phyloP scores from a whole-genome alignment of 35 echinoderm and acorn worm genomes.

The Stichopus chloronotus region DNA sequence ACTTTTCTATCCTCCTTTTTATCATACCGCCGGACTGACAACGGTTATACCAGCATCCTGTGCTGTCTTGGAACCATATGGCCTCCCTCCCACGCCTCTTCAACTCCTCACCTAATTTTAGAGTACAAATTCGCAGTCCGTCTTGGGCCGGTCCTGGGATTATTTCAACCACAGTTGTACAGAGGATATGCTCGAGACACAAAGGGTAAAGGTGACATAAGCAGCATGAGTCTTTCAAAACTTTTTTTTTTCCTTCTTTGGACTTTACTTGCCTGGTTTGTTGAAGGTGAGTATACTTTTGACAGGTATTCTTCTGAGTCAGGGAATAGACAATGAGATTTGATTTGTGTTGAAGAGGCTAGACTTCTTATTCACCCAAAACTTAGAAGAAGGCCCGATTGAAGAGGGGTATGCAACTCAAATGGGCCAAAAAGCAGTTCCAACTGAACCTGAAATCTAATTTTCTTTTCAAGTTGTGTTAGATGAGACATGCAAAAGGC shows the following conservation, averaged over 20 bases:
- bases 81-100: background rate
- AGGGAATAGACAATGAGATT: background rate
- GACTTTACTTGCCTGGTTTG: background rate
- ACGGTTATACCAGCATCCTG: constrained; percentile 21
- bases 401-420: background rate
- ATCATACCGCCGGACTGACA: constrained; percentile 30
- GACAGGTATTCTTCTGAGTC: background rate
- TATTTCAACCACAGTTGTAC: background rate
- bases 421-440: background rate
- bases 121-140: background rate
- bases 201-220: background rate
- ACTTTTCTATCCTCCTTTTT: constrained; percentile 15
- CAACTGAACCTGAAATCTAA: background rate
- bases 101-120: constrained; percentile 15
- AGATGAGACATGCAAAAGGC: background rate
- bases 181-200: constrained; percentile 4
- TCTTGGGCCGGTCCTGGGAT: no score
- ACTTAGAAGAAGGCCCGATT: background rate
- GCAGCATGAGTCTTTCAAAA: background rate
- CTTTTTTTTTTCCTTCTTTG: background rate
- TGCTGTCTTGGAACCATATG: constrained; percentile 22
- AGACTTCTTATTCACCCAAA: background rate
- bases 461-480: no score
- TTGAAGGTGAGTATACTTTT: constrained; percentile 11
- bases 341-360: background rate